Evolutionary conservation across 2,888 invertebrate species (phyloP), one percentile per base, ranked within the genome.

Genomic region (Pyrrhia umbra): DNA sequence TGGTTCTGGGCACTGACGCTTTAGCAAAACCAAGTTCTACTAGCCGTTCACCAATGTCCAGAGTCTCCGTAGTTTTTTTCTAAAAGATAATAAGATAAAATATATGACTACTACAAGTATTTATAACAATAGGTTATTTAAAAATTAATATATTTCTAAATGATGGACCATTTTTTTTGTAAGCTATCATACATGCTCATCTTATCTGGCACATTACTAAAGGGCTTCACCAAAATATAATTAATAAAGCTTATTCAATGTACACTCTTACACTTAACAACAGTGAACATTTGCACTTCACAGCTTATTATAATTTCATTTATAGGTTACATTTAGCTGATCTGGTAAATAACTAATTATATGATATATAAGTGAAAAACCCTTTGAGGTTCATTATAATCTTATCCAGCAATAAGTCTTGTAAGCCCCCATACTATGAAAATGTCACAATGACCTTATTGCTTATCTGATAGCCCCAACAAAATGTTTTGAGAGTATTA

Each of bases 11-110:
- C 1, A 93, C 86, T 60, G 88, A 90, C 10, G 89, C 91, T 78
- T 89, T 92, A 16, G 95, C 95, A 82, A 92, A 94, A 18, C 95
- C 95, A 62, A 95, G 90, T 76, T 95, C 95, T 15, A 95, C 92
- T 34, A 95, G 82, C 70, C 91, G 93, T 77, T 94, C 89, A 34
- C 93, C 95, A 77, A 95, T 79, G 69, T 95, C 93, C 65, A 95
- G 72, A 6, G 88, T 92, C 79, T 94, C 93, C 49, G 87, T 84
- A 62, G 87, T 81, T 81, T 95, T 94, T 66, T 85, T 85, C 94
- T 94, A 87, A 57, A 93, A 91, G 6, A n/a, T 10, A 6, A 27
- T 25, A 67, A 40, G 1, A 8, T 30, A 15, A 34, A 16, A 30
- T 85, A 8, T n/a, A n/a, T 34, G 1, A 34, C 5, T 34, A n/a